Evolutionary conservation across 1,140 invertebrate genomes (phyloP).

Genomic region (Sipha flava): DNA sequence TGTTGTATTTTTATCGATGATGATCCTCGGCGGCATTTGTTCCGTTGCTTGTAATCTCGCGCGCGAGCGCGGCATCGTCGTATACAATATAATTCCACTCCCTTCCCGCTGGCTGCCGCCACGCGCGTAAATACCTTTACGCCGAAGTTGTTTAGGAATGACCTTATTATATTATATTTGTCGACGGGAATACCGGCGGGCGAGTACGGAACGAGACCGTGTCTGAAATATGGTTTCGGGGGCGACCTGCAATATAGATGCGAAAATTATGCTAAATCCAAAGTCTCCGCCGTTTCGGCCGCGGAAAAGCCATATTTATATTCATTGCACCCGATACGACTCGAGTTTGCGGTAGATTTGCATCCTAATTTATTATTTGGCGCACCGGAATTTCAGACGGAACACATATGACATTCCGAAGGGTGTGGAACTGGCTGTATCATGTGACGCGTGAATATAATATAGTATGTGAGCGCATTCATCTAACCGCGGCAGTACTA

Average conservation of each 20-base stretch:
- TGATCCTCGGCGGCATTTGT: slow-evolving; percentile 4
- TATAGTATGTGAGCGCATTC: too few species aligned
- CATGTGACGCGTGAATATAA: neutral
- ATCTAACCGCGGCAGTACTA: too few species aligned
- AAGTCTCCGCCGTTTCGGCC: neutral
- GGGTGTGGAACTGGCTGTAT: too few species aligned
- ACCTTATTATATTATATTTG: slow-evolving; percentile 4
- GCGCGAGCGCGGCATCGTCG: neutral
- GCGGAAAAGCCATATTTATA: slow-evolving; percentile 15
- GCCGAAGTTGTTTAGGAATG: slow-evolving; percentile 15
- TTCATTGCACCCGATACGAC: slow-evolving; percentile 14
- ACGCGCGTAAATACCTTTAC: neutral
- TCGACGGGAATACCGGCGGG: neutral
- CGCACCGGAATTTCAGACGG: neutral
- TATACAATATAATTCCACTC: too few species aligned
- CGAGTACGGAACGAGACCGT: neutral
- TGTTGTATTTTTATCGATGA: neutral
- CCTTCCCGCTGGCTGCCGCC: too few species aligned
- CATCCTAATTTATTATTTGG: slow-evolving; percentile 11
- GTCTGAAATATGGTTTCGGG: slow-evolving; percentile 26
- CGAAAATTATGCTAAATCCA: slow-evolving; percentile 33
- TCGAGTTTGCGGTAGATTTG: slow-evolving; percentile 21
- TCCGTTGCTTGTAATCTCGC: neutral
- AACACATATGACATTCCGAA: neutral
- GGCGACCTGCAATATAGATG: slow-evolving; percentile 32